phyloP scores from a whole-genome alignment of 2,113 vertebrate species.

The Chaetodon trifascialis region DNA sequence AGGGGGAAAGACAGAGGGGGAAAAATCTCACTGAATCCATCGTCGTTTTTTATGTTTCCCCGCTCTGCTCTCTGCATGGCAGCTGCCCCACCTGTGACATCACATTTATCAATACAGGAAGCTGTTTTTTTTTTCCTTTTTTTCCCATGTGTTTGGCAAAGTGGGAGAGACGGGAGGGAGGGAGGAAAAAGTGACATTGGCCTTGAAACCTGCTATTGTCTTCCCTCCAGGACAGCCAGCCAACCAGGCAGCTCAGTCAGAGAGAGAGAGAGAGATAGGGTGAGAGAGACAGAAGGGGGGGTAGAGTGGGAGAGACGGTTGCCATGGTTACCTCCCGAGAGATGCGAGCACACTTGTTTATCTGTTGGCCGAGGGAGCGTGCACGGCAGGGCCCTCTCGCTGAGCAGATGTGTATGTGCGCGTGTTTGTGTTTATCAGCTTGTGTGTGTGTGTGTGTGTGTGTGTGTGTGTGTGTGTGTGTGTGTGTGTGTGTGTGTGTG shows the following conservation, averaged over 20 bases:
- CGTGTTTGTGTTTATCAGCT: constrained; percentile 18
- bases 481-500: background rate
- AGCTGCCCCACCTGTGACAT: constrained; percentile 71
- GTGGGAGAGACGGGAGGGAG: background rate
- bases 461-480: constrained; percentile 1
- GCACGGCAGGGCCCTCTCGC: constrained; percentile 64
- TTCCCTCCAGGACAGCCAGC: constrained; percentile 84
- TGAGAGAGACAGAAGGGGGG: constrained; percentile 39
- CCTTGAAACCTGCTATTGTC: constrained; percentile 86
- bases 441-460: constrained; percentile 15
- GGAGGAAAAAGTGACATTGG: constrained; percentile 79
- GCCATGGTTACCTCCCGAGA: constrained; percentile 84
- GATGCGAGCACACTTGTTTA: constrained; percentile 85
- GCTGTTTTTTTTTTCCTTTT: constrained; percentile 14
- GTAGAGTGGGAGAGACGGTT: constrained; percentile 77
- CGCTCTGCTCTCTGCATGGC: constrained; percentile 19
- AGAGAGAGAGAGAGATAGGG: constrained; percentile 42
- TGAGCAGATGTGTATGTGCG: constrained; percentile 76
- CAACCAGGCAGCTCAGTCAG: constrained; percentile 74
- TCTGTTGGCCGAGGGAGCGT: constrained; percentile 80
- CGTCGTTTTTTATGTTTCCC: constrained; percentile 40
- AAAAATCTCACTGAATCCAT: constrained; percentile 42
- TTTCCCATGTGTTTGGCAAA: constrained; percentile 34
- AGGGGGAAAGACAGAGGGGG: background rate
- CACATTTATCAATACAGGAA: constrained; percentile 69